phyloP scores from a whole-genome alignment of 2,113 vertebrate genomes.

The Catharus fuscescens region DNA sequence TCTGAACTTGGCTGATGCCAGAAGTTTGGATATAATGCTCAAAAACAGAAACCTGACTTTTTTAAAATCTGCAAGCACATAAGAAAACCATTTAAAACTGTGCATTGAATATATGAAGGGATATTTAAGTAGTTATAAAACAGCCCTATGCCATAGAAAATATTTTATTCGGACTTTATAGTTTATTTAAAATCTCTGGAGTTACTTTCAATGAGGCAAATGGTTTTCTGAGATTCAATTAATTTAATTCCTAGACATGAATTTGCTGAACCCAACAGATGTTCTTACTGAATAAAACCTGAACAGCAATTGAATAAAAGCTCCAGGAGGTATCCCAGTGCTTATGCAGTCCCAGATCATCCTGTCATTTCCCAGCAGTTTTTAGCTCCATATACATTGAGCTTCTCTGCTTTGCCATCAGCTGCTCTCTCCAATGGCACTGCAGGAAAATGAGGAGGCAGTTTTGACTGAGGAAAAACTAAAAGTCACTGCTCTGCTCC shows the following conservation, averaged over 20 bases:
- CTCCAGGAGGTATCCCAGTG: neutral
- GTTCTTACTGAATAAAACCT: slow-evolving; percentile 14
- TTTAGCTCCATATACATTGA: accelerated
- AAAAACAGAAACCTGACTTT: slow-evolving; percentile 1
- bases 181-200: slow-evolving; percentile 47
- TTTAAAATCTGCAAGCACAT: neutral
- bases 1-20: neutral
- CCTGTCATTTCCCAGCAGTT: slow-evolving; percentile 9
- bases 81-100: neutral
- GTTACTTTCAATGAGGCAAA: slow-evolving; percentile 16
- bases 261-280: slow-evolving; percentile 30
- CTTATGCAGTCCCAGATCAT: slow-evolving; percentile 19
- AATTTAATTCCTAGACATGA: slow-evolving; percentile 35
- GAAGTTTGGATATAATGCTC: neutral
- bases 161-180: slow-evolving; percentile 38
- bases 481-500: neutral
- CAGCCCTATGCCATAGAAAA: neutral
- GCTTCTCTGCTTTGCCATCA: neutral
- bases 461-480: neutral
- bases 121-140: slow-evolving; percentile 40
- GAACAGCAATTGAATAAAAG: slow-evolving; percentile 23
- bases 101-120: neutral
- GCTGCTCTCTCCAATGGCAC: neutral
- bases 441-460: neutral
- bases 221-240: slow-evolving; percentile 17